These are phyloP conservation scores for Watsonalla binaria DNA, from an alignment of 2,888 invertebrate genomes.

Conservation along the genomic window DNA sequence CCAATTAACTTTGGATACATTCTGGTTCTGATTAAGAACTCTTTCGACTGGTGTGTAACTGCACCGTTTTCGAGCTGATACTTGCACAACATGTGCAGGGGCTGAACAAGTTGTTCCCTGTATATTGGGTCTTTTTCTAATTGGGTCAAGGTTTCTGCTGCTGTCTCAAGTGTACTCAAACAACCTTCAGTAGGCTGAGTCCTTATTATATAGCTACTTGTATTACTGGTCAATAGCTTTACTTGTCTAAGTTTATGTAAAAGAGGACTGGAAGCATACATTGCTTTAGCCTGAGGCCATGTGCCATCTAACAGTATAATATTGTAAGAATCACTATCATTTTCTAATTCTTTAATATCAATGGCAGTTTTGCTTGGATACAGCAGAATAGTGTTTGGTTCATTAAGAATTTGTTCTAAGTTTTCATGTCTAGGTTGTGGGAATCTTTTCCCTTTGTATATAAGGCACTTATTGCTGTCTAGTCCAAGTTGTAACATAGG, in stretches of 20 bases:
- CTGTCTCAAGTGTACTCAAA: conserved; percentile 93
- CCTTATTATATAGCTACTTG: conserved; percentile 93
- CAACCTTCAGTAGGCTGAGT: conserved; percentile 96
- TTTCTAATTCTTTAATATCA: conserved; percentile 78
- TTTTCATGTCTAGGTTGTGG: conserved; percentile 82
- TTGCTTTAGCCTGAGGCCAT: conserved; percentile 97
- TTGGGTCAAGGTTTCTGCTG: conserved; percentile 86
- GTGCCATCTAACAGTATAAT: conserved; percentile 94
- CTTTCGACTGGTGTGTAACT: conserved; percentile 95
- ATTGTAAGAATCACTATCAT: conserved; percentile 81
- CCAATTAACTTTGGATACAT: conserved; percentile 89
- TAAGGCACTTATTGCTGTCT: conserved; percentile 85
- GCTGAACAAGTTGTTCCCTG: conserved; percentile 83
- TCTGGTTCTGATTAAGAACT: conserved; percentile 89
- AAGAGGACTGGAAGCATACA: conserved; percentile 89
- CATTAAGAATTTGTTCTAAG: conserved; percentile 81
- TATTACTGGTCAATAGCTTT: conserved; percentile 84
- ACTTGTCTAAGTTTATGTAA: conserved; percentile 88
- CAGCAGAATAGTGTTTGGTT: conserved; percentile 84
- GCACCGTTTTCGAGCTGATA: conserved; percentile 95
- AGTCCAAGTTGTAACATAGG: conserved; percentile 91
- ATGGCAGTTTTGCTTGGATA: conserved; percentile 89
- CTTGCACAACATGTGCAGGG: conserved; percentile 89
- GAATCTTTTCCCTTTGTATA: conserved; percentile 91
- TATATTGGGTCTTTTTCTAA: conserved; percentile 85